phyloP scores from a whole-genome alignment of 1,140 invertebrate species.

The Colletes latitarsis region DNA sequence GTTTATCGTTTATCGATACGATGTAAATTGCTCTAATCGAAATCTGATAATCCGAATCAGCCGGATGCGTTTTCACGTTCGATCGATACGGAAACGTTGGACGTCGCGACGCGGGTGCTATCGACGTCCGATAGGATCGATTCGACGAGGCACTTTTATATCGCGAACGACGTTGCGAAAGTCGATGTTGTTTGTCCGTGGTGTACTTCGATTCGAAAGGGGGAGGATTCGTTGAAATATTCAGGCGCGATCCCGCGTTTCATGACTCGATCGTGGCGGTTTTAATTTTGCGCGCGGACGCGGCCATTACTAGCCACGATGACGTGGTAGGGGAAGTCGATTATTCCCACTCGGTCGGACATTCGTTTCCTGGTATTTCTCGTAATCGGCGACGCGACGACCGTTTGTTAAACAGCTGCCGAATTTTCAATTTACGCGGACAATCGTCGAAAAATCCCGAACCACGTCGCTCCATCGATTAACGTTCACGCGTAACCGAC shows the following conservation, averaged over 20 bases:
- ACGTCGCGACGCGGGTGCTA: background rate
- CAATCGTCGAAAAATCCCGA: slow-evolving; percentile 11
- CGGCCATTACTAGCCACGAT: slow-evolving; percentile 53
- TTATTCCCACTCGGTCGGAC: slow-evolving; percentile 61
- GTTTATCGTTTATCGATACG: too few species aligned
- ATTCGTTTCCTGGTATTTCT: slow-evolving; percentile 53
- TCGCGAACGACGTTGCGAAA: background rate
- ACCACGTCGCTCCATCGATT: slow-evolving; percentile 24
- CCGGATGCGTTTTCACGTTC: background rate
- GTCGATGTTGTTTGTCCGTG: background rate
- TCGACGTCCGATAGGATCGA: slow-evolving; percentile 8
- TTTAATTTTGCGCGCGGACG: slow-evolving; percentile 59
- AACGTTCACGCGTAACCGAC: slow-evolving; percentile 24
- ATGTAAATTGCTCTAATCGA: too few species aligned
- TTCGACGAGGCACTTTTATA: background rate
- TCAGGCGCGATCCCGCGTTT: background rate
- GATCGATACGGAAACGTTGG: background rate
- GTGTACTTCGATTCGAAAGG: too few species aligned
- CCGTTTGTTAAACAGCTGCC: slow-evolving; percentile 51
- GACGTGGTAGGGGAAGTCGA: slow-evolving; percentile 46
- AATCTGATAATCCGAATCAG: too few species aligned
- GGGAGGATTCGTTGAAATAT: background rate
- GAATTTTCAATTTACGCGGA: slow-evolving; percentile 60
- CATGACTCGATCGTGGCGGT: slow-evolving; percentile 17
- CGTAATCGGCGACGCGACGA: slow-evolving; percentile 39